phyloP scores from a whole-genome alignment of 2,888 invertebrate genomes.

The Ganaspis brasiliensis region DNA sequence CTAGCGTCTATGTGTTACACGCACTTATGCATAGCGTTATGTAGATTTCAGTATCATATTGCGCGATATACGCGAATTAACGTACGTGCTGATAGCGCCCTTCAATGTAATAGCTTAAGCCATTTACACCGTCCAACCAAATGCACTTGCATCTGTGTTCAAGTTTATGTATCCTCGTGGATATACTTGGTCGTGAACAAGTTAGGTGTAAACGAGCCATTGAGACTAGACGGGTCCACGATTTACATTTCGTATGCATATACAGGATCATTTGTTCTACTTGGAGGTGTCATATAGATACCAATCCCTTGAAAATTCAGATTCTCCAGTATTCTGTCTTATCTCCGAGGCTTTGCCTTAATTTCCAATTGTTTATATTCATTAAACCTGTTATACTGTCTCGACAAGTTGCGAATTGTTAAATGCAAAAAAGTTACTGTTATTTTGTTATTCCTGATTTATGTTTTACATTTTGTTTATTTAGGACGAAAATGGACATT shows the following conservation, averaged over 20 bases:
- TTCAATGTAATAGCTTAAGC: conserved; percentile 58
- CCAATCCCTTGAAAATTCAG: neutral
- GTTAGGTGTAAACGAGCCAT: conserved; percentile 60
- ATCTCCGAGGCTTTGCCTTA: too few species aligned
- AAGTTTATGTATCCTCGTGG: conserved; percentile 30
- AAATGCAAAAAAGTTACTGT: too few species aligned
- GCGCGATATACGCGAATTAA: conserved; percentile 70
- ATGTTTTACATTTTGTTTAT: too few species aligned
- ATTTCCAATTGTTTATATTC: too few species aligned
- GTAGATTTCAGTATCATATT: conserved; percentile 71
- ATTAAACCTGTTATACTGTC: too few species aligned
- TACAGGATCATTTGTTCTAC: conserved; percentile 7
- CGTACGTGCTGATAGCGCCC: conserved; percentile 63
- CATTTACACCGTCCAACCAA: conserved; percentile 54
- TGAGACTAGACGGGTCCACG: conserved; percentile 58
- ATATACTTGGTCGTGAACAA: conserved; percentile 25
- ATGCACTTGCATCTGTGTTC: conserved; percentile 36
- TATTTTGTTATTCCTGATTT: too few species aligned
- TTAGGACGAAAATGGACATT: too few species aligned
- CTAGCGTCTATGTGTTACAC: conserved; percentile 46
- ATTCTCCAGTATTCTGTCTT: neutral
- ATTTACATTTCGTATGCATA: conserved; percentile 64
- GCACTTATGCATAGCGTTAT: conserved; percentile 67
- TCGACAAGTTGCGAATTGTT: too few species aligned
- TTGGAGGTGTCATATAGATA: neutral